Conservation (phyloP, 1,140 invertebrate species). For the Drosophila serrata region DNA sequence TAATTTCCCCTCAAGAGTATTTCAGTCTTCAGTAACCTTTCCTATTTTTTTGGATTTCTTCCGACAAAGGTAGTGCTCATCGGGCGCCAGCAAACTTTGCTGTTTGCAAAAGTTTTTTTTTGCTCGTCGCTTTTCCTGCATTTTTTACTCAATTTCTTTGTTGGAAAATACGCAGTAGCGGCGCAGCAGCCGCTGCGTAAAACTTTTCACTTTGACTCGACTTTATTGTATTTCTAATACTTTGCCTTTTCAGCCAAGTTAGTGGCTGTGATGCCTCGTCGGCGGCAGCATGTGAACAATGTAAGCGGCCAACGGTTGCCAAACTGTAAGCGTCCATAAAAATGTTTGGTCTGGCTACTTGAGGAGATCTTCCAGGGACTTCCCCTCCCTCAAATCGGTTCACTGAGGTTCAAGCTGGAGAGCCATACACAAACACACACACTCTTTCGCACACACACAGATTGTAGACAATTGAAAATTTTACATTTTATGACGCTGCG, state of each 20-base stretch:
- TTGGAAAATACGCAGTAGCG: slow-evolving; percentile 53
- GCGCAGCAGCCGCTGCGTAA: slow-evolving; percentile 72
- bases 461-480: slow-evolving; percentile 82
- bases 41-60: not conserved
- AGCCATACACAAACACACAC: not conserved
- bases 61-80: slow-evolving; percentile 62
- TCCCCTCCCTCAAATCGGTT: slow-evolving; percentile 14
- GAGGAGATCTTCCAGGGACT: slow-evolving; percentile 5
- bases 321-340: slow-evolving; percentile 78
- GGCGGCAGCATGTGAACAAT: slow-evolving; percentile 78
- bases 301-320: slow-evolving; percentile 78
- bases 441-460: slow-evolving; percentile 44
- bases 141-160: slow-evolving; percentile 73
- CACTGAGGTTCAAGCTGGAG: slow-evolving; percentile 47
- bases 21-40: no score
- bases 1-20: not conserved
- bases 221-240: slow-evolving; percentile 85
- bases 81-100: slow-evolving; percentile 76
- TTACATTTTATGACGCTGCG: slow-evolving; percentile 82
- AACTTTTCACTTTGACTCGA: slow-evolving; percentile 85
- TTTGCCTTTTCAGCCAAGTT: slow-evolving; percentile 81
- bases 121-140: slow-evolving; percentile 46
- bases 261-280: slow-evolving; percentile 42
- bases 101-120: slow-evolving; percentile 68
- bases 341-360: slow-evolving; percentile 72